A percentile compares a stretch with the other conserved stretches of the same genome.
These are phyloP conservation scores for Natrix natrix DNA, from an alignment of 2,797 vertebrate genomes.

Conservation along the genomic window DNA sequence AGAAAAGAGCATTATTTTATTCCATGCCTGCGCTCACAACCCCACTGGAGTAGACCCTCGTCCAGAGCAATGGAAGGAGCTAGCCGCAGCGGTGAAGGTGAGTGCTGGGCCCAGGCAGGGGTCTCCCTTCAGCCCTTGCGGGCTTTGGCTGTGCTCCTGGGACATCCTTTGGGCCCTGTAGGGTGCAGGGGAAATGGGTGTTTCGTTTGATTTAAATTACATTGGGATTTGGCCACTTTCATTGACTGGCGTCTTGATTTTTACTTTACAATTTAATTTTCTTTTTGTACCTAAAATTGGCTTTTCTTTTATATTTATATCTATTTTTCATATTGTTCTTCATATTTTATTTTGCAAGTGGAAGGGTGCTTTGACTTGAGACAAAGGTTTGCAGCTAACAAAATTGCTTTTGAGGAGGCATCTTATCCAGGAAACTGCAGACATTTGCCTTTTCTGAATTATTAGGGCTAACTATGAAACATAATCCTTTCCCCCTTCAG, in stretches of 20 bases:
- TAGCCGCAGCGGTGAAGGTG: slow-evolving; percentile 85
- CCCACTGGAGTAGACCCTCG: slow-evolving; percentile 96
- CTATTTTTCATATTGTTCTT: background rate
- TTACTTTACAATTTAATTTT: background rate
- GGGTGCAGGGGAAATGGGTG: background rate
- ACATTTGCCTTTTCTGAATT: background rate
- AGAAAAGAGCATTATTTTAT: slow-evolving; percentile 87
- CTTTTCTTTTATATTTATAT: background rate
- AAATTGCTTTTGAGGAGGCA: background rate
- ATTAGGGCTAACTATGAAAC: background rate
- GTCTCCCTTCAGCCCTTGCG: background rate
- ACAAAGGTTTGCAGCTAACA: background rate
- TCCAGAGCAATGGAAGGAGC: slow-evolving; percentile 94
- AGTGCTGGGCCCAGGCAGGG: slow-evolving; percentile 3
- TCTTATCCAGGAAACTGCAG: background rate
- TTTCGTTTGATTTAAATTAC: background rate
- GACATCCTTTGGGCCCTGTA: background rate
- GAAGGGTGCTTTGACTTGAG: background rate
- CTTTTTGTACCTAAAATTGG: background rate
- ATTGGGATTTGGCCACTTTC: background rate
- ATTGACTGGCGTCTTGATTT: background rate
- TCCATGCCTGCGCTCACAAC: slow-evolving; percentile 97
- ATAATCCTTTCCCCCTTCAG: background rate
- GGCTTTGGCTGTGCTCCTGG: background rate
- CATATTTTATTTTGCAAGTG: background rate